These are phyloP conservation scores for Diceros bicornis DNA, from an alignment of 2,797 vertebrate species.

Conservation along the genomic window DNA sequence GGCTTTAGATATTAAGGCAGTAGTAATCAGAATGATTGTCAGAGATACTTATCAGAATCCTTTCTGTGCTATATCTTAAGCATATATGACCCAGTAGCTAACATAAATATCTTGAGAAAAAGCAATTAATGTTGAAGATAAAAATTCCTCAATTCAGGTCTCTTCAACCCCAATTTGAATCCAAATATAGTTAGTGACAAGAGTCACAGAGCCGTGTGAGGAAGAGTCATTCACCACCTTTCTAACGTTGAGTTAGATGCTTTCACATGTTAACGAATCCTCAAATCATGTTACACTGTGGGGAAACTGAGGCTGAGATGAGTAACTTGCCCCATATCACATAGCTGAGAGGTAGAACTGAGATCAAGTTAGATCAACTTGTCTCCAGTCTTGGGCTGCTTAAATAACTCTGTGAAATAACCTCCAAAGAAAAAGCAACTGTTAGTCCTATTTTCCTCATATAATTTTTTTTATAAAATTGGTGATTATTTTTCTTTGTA, in stretches of 20 bases:
- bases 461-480: neutral
- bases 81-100: neutral
- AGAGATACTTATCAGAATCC: neutral
- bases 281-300: neutral
- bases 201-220: neutral
- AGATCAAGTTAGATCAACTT: neutral
- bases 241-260: neutral
- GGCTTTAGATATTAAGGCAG: neutral
- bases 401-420: neutral
- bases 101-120: conserved; percentile 14
- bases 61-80: neutral
- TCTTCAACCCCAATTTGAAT: conserved; percentile 48
- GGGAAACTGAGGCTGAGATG: neutral
- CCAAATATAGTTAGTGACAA: neutral
- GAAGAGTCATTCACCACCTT: neutral
- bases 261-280: neutral
- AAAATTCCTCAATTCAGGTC: neutral
- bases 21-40: neutral
- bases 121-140: neutral
- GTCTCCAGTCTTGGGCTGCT: neutral
- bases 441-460: neutral
- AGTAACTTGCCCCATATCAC: neutral
- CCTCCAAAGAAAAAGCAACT: neutral
- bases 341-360: neutral
- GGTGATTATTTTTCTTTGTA: conserved; percentile 46